phyloP scores from a whole-genome alignment of 2,113 vertebrate genomes.

The Pygoscelis adeliae region DNA sequence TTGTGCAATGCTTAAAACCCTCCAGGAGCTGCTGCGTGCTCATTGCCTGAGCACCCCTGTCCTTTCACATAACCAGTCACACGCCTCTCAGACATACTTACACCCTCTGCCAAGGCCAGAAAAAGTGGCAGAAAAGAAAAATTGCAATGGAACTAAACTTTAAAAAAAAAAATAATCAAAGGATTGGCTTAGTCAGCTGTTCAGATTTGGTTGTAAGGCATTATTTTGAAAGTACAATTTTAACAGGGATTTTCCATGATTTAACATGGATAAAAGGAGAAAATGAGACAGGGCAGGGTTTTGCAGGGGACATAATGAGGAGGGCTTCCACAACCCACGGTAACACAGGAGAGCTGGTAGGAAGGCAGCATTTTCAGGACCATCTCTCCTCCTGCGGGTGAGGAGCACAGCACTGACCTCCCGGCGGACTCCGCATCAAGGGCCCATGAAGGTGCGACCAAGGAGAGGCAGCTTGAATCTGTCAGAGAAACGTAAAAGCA shows the following conservation, averaged over 20 bases:
- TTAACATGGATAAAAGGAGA: neutral
- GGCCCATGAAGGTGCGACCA: slow-evolving; percentile 40
- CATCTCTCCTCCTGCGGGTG: neutral
- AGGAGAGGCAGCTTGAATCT: slow-evolving; percentile 67
- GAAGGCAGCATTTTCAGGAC: neutral
- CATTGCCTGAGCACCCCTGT: neutral
- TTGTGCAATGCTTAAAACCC: neutral
- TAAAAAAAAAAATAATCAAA: neutral
- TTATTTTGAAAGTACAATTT: neutral
- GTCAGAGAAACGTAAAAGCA: slow-evolving; percentile 42
- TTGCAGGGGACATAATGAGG: neutral
- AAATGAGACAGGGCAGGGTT: neutral
- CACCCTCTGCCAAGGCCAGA: neutral
- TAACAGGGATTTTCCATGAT: neutral
- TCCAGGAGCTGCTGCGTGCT: neutral
- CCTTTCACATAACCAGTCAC: neutral
- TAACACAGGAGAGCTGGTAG: neutral
- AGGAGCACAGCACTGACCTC: slow-evolving; percentile 67
- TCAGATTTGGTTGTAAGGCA: neutral
- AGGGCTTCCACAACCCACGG: neutral
- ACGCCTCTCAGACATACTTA: neutral
- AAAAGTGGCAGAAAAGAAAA: neutral
- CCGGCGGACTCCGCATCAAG: slow-evolving; percentile 43
- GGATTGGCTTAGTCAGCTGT: neutral
- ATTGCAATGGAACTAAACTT: neutral